Evolutionary conservation across 1,140 invertebrate genomes (phyloP), one percentile per base, ranked within the genome.

Genomic region (Zophobas atratus): DNA sequence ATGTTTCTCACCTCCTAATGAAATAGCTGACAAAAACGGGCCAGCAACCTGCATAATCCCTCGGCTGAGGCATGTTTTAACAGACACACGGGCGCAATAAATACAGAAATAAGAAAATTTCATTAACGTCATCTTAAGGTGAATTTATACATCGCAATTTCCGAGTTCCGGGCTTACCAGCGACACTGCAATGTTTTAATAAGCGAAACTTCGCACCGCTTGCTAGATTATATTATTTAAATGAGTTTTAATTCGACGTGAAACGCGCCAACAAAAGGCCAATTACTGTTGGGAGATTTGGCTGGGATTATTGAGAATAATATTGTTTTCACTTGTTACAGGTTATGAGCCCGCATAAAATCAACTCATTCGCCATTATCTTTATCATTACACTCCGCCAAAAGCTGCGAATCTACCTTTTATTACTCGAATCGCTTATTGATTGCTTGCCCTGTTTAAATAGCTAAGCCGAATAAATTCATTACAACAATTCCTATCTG

Each of bases 41-140:
- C 20, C 20, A 20, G 33, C 72, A 60, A 43, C 51, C 51, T 57
- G 55, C n/a, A 46, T 56, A 56, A 75, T 57, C 49, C 39, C 51
- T 39, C 35, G 43, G 49, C 34, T 75, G 72, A 56, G 72, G 72
- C 56, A 60, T 75, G 72, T 55, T 75, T 67, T 48, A 75, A 55
- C 72, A 81, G 77, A 81, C 80, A 77, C 79, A 78, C 77, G 67
- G 78, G 67, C 81, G 81, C 84, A 85, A 86, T 85, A 85, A 86
- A 86, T 84, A 84, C 79, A 79, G 83, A 86, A 86, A 86, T 86
- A 86, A 86, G 84, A 86, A 88, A 87, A 88, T 88, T 88, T 88
- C 87, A 88, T 88, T 88, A 88, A 88, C 86, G 87, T 88, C 87
- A 87, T 88, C 86, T 87, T 87, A 86, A 87, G 86, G 87, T 87